Base-by-base conservation (phyloP, 2,113 vertebrate genomes). In the Bufo gargarizans region DNA sequence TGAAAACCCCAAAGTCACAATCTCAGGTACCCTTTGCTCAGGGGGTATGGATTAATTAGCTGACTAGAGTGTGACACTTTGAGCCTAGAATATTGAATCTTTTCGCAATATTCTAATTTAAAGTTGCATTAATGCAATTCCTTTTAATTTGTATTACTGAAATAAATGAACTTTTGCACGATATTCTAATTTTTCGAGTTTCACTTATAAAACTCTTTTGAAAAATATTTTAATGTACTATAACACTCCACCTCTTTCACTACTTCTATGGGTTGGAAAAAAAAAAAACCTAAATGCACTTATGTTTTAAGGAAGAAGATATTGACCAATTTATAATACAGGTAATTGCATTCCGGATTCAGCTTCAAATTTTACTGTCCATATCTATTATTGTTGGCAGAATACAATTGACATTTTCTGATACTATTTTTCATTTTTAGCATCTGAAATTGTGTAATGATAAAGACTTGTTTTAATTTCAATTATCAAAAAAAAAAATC, bases 321-420 rank as follows among this genome's bases (percentile, higher is more conserved):
- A 49, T n/a, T 77, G 74, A 55, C 47, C 76, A 77, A 77, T 77
- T 77, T 77, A 77, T 77, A 77, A 11, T 77, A 77, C 76, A 55
- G 50, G 9, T 77, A 77, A 53, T 55, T 77, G 74, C 19, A 77
- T 77, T 77, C 17, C 4, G 16, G 19, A 55, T n/a, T 55, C 5
- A 77, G 17, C 45, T 55, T 55, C 10, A 50, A 19, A 77, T 77
- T 77, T 77, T 55, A 77, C 76, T 55, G 47, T 12, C 8, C 19
- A 3, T 4, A 76, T 50, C 17, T 77, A 19, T 77, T 77, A 50
- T 77, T 16, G 10, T 77, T 77, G 19, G 50, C 5, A 76, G 72
- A 76, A 49, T 47, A 76, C 43, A 77, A 55, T 20, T 19, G 49
- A 16, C n/a, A 50, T n/a, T 77, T 77, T 77, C 76, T 50, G 20